Percentiles rank a stretch among this genome's conserved stretches.
Evolutionary conservation across 2,888 invertebrate genomes (phyloP).

Genomic region (Calameuta idolon): DNA sequence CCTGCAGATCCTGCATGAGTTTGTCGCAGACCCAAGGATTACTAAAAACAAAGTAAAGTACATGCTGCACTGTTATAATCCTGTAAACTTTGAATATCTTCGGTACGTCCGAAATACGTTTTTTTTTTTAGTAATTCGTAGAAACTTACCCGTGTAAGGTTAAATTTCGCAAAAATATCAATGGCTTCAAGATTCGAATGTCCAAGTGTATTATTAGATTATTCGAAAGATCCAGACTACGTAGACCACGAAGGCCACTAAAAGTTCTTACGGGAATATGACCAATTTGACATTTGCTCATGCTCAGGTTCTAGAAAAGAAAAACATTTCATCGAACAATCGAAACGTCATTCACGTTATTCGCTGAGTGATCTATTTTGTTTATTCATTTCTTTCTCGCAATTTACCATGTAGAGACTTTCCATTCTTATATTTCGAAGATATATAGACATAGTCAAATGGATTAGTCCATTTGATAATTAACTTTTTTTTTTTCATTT

Average conservation of each 20-base stretch:
- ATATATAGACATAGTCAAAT: background rate
- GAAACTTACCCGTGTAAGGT: slow-evolving; percentile 31
- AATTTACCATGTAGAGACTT: background rate
- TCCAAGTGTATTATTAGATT: slow-evolving; percentile 54
- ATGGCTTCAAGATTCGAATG: slow-evolving; percentile 28
- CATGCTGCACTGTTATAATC: background rate
- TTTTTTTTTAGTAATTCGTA: background rate
- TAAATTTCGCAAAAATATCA: slow-evolving; percentile 40
- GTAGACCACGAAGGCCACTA: slow-evolving; percentile 45
- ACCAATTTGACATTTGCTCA: slow-evolving; percentile 54
- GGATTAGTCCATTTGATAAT: background rate
- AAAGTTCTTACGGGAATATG: slow-evolving; percentile 49
- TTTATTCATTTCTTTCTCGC: background rate
- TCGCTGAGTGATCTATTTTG: background rate
- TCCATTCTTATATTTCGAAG: background rate
- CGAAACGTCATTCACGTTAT: background rate
- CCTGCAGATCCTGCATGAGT: slow-evolving; percentile 40
- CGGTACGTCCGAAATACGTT: background rate
- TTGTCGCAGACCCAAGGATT: slow-evolving; percentile 58
- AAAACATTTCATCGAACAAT: background rate
- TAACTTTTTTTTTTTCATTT: background rate
- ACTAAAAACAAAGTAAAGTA: slow-evolving; percentile 37
- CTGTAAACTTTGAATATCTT: background rate
- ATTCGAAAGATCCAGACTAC: slow-evolving; percentile 53
- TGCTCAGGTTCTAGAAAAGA: slow-evolving; percentile 45